phyloP scores from a whole-genome alignment of 2,888 invertebrate genomes.

The Noctua janthe region DNA sequence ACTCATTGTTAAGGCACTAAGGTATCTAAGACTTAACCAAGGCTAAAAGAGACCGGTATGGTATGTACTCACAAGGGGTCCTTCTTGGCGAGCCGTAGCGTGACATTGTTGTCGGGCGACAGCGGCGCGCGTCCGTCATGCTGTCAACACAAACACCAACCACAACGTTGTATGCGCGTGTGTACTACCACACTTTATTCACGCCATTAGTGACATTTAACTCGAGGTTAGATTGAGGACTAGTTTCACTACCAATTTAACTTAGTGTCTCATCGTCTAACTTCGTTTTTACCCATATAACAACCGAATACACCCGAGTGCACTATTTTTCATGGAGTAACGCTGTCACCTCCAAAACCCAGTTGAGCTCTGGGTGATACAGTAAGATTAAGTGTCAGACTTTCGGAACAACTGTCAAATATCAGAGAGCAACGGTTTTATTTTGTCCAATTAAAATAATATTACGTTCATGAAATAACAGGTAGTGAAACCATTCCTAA shows the following conservation, averaged over 20 bases:
- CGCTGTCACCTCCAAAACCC: neutral
- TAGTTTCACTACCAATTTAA: conserved; percentile 19
- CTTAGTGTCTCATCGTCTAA: neutral
- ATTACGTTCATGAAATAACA: neutral
- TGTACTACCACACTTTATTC: conserved; percentile 64
- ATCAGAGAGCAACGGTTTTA: neutral
- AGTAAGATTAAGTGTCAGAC: neutral
- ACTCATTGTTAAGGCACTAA: neutral
- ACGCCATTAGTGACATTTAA: conserved; percentile 67
- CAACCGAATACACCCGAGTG: neutral
- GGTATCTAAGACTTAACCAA: neutral
- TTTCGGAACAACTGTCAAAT: neutral
- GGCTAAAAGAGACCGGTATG: neutral
- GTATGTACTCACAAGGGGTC: conserved; percentile 74
- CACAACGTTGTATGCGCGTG: conserved; percentile 74
- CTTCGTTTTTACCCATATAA: neutral
- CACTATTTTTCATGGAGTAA: neutral
- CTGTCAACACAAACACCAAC: conserved; percentile 85
- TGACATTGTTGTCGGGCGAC: conserved; percentile 74
- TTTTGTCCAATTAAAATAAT: neutral
- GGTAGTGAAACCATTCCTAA: conserved; percentile 43
- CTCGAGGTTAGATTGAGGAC: conserved; percentile 55
- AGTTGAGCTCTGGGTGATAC: too few species aligned
- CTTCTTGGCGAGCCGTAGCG: conserved; percentile 64
- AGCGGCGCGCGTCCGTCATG: conserved; percentile 79